Evolutionary conservation across 2,113 vertebrate genomes (phyloP), one percentile per base, ranked within the genome.

Genomic region (Carollia perspicillata): DNA sequence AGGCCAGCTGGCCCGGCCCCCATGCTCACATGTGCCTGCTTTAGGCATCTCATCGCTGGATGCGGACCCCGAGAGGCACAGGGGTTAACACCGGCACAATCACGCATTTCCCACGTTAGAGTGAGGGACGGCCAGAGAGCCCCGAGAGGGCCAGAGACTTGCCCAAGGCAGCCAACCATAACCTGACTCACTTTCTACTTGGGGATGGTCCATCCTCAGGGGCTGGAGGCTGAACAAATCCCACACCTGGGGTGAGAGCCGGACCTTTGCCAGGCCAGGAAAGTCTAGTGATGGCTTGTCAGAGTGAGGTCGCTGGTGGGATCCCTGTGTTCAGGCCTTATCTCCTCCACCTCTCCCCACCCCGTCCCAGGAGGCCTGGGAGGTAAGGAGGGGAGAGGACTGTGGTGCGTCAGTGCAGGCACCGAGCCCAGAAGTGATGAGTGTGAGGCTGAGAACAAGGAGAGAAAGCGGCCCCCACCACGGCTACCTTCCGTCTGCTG

Each of bases 281-380:
- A 85, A 55, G 65, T 69, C 93, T 86, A 17, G 66, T 7, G 11
- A 65, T 18, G 30, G 74, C 81, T 40, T 69, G 89, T 91, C 95
- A 75, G 66, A 79, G 42, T 89, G 68, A 96, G 44, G 49, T 96
- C 96, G 93, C 55, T 75, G 68, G 84, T 84, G 47, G 49, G 69
- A 47, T 75, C 93, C 91, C 53, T 30, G 40, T 95, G 68, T 44
- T 68, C n/a, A 22, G 16, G 8, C 16, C 42, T 22, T 75, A n/a
- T 28, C 65, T n/a, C 7, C 35, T 23, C 40, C 35, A 28, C 28
- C 26, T 37, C 40, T 71, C 10, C 81, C 71, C 40, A 7, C 71
- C 78, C 71, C 47, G 51, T 4, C 58, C 71, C 60, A 68, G 53
- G 72, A 65, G 75, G 72, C 28, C 60, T 3, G 6, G 53, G 20